A percentile compares a stretch with the other conserved stretches of the same genome.
Evolutionary conservation across 2,797 vertebrate species (phyloP).

Genomic region (Pseudocheirus occidentalis): DNA sequence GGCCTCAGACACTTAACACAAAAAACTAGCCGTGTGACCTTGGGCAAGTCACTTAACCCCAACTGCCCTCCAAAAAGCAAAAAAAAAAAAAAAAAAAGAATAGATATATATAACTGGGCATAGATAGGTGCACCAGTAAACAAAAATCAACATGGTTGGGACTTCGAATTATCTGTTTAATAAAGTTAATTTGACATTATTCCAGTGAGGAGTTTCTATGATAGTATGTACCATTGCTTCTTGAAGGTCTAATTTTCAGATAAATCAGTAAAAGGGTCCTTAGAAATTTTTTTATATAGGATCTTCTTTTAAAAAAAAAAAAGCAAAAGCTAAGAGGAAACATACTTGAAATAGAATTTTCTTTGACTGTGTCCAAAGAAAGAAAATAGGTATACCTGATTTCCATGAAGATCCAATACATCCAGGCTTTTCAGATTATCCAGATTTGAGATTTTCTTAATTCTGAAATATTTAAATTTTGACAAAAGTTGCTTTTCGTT

Average conservation of each 20-base stretch:
- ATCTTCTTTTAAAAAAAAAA: not conserved
- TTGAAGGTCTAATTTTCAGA: not conserved
- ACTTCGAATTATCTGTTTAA: not conserved
- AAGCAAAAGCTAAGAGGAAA: conserved; percentile 5
- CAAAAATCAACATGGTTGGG: not conserved
- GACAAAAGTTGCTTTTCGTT: not conserved
- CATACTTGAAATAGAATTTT: fast-evolving
- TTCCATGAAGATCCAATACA: conserved; percentile 95
- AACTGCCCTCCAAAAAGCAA: too few species aligned
- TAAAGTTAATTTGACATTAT: not conserved
- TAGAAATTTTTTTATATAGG: not conserved
- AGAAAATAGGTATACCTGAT: conserved; percentile 89
- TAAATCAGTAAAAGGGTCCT: not conserved
- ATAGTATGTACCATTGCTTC: not conserved
- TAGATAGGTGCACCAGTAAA: not conserved
- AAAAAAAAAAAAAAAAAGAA: too few species aligned
- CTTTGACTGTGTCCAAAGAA: fast-evolving
- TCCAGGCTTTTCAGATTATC: conserved; percentile 91
- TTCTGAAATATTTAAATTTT: conserved; percentile 85
- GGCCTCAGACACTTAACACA: too few species aligned
- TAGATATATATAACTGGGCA: not conserved
- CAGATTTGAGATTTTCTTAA: conserved; percentile 91
- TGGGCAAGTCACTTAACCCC: too few species aligned
- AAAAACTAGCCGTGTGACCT: too few species aligned
- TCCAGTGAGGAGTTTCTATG: not conserved